phyloP scores from a whole-genome alignment of 2,797 vertebrate species.

The Sebastiscus tertius region DNA sequence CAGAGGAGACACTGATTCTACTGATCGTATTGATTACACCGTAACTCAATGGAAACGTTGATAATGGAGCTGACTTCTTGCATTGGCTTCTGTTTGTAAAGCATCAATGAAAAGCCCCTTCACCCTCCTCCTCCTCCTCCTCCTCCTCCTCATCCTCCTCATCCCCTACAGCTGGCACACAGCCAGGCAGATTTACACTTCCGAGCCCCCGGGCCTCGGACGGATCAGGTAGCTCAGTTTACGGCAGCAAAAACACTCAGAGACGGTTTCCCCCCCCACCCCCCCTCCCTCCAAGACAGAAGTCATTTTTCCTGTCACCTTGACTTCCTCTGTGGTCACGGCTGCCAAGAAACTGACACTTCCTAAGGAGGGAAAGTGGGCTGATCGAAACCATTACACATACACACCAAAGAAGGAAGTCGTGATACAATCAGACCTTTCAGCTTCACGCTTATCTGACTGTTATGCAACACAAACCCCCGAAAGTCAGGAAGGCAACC shows the following conservation, averaged over 20 bases:
- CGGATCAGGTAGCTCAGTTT: constrained; percentile 78
- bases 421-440: background rate
- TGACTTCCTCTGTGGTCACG: constrained; percentile 31
- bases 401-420: background rate
- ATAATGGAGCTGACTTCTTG: constrained; percentile 13
- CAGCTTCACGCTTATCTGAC: background rate
- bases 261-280: too few species aligned
- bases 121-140: background rate
- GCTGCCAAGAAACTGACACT: constrained; percentile 29
- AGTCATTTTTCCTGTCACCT: constrained; percentile 57
- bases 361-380: constrained; percentile 16
- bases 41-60: background rate
- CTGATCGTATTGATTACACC: background rate
- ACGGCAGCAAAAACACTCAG: constrained; percentile 72
- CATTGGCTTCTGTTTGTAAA: constrained; percentile 42
- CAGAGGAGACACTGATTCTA: background rate
- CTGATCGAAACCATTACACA: background rate
- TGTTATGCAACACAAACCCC: background rate
- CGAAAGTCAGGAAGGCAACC: background rate
- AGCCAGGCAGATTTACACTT: constrained; percentile 83
- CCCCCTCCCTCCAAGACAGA: constrained; percentile 29
- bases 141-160: constrained; percentile 27
- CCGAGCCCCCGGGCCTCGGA: constrained; percentile 77
- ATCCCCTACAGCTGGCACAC: constrained; percentile 61
- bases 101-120: constrained; percentile 45